Base-by-base conservation (phyloP, 1,140 invertebrate genomes). In the Bombus difficillimus region DNA sequence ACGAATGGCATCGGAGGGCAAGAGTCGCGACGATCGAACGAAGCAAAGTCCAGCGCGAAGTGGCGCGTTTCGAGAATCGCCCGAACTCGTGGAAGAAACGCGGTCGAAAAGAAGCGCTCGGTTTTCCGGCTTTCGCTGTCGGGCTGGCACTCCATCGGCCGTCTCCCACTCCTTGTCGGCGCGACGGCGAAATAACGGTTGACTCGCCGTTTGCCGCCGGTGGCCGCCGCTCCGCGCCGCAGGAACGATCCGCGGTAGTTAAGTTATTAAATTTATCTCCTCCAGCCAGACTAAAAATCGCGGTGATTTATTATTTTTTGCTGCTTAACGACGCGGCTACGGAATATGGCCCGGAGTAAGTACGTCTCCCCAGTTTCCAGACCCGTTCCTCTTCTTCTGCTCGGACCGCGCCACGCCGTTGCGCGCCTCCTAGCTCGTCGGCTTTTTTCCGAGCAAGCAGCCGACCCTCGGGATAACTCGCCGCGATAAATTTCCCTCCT, bases 191-290 rank as follows among this genome's bases (percentile, higher is more conserved):
- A 76, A 83, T 83, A 83, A 83, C 64, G 81, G 72, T 32, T 71
- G 39, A 43, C 71, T 37, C 66, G 32, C 32, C 34, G 43, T 25
- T 62, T 28, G 59, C 47, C 47, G 47, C 47, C 47, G 47, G 47
- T 53, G 47, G 47, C 47, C 18, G 59, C 66, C 79, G 72, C 32
- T 47, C 37, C 53, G 53, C 57, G 62, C 47, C 71, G 73, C 66
- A 80, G 86, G 81, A 88, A 88, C 87, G 89, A 87, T 89, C 74
- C 88, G 86, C 89, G 88, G 92, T 91, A 93, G 93, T 93, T 93
- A 92, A 92, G 91, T 93, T 93, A 94, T 94, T 93, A 94, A 94
- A 94, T 94, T 94, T 94, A 94, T 94, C 92, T 94, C 83, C 84
- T 90, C 88, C 86, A 83, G 88, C 83, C 87, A 39, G 86, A 83